Conservation (phyloP, 2,797 vertebrate genomes). For the Phylloscopus collybita region DNA sequence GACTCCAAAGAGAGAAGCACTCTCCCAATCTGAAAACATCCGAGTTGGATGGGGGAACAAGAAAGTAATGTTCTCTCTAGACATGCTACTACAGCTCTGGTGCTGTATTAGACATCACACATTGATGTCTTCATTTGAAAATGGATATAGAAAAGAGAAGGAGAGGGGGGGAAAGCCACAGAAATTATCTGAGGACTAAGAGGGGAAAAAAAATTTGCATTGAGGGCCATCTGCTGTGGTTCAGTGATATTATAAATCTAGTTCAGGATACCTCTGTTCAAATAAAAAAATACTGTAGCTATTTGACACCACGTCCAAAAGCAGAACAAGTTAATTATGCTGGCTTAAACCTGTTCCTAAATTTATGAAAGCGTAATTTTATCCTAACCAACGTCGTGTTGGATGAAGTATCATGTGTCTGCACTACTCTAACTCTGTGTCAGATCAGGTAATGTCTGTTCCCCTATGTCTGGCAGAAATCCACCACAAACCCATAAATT, state of each 20-base stretch:
- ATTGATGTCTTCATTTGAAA: background rate
- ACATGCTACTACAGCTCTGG: background rate
- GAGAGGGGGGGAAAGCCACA: background rate
- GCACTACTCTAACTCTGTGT: background rate
- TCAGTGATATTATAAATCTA: background rate
- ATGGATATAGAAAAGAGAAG: background rate
- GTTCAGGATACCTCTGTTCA: background rate
- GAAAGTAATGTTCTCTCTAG: background rate
- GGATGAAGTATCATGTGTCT: background rate
- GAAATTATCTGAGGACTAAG: background rate
- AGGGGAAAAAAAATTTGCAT: background rate
- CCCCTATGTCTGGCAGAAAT: background rate
- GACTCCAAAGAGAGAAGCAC: background rate
- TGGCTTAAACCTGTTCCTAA: constrained; percentile 15
- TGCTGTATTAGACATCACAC: background rate
- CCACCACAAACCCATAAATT: background rate
- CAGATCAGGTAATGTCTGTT: background rate
- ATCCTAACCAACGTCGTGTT: background rate
- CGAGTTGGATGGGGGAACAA: background rate
- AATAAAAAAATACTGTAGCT: background rate
- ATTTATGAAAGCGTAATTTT: constrained; percentile 37
- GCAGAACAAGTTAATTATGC: background rate
- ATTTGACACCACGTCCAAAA: background rate
- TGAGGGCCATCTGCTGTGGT: background rate
- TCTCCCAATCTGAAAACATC: background rate